phyloP scores from a whole-genome alignment of 2,888 invertebrate genomes.

The Perizoma affinitatum region DNA sequence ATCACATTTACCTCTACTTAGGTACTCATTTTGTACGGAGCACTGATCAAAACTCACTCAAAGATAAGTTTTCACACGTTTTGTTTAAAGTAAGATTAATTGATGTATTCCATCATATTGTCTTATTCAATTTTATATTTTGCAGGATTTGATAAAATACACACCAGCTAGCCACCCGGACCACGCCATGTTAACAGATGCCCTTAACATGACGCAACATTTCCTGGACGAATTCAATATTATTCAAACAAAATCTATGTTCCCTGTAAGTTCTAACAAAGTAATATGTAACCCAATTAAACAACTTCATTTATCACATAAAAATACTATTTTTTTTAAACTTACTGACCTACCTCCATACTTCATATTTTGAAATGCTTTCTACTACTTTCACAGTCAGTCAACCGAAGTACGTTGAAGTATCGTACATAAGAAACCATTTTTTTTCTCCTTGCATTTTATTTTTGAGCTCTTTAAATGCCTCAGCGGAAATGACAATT shows the following conservation, averaged over 20 bases:
- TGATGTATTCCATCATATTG: background rate
- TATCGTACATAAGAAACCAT: too few relatives aligned
- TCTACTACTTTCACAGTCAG: too few relatives aligned
- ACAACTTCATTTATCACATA: background rate
- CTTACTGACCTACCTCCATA: too few relatives aligned
- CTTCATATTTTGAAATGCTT: too few relatives aligned
- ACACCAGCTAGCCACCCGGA: conserved; percentile 91
- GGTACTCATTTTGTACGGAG: too few relatives aligned
- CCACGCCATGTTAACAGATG: conserved; percentile 90
- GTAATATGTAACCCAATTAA: background rate
- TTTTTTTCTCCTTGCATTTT: too few relatives aligned
- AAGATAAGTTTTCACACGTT: background rate
- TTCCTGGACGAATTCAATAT: conserved; percentile 96
- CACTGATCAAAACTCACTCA: too few relatives aligned
- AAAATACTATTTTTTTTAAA: too few relatives aligned
- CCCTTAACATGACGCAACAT: conserved; percentile 93
- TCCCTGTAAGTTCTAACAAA: conserved; percentile 85
- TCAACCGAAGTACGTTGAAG: too few relatives aligned
- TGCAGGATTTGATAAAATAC: conserved; percentile 90
- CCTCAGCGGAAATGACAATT: too few relatives aligned
- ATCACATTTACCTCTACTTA: too few relatives aligned
- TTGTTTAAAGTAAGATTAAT: background rate
- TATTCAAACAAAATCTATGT: conserved; percentile 91
- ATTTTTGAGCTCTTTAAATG: too few relatives aligned
- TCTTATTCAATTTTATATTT: conserved; percentile 28